Percentiles rank a stretch among this genome's conserved stretches.
These are phyloP conservation scores for Oceanodroma tethys DNA, from an alignment of 2,113 vertebrate species.

Conservation along the genomic window DNA sequence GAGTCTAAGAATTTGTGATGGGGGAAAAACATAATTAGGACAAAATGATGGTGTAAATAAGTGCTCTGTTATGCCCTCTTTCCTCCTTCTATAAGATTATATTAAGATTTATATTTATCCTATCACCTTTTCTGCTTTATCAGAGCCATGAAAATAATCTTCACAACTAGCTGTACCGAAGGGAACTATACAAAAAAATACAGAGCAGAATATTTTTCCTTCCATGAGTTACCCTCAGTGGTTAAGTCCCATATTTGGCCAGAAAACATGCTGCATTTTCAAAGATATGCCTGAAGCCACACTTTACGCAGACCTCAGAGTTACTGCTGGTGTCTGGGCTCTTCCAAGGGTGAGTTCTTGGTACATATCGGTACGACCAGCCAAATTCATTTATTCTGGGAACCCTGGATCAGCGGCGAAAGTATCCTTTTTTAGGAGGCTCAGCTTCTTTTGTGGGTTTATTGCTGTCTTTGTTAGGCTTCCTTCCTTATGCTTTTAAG, in stretches of 20 bases:
- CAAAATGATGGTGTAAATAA: background rate
- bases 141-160: background rate
- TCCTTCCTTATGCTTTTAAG: background rate
- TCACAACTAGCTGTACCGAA: background rate
- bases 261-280: background rate
- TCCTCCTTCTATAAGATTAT: background rate
- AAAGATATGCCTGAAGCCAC: background rate
- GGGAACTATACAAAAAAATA: background rate
- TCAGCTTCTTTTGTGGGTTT: background rate
- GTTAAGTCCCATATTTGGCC: background rate
- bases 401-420: background rate
- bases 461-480: background rate
- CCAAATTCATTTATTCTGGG: background rate
- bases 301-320: accelerated
- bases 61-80: background rate
- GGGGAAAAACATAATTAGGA: background rate
- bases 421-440: background rate
- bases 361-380: background rate
- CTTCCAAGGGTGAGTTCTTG: background rate
- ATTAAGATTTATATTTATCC: background rate
- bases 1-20: background rate
- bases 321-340: background rate
- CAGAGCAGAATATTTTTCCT: background rate
- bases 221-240: background rate
- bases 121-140: background rate